Percentiles rank a stretch among this genome's conserved stretches.
Conservation (phyloP, 2,888 invertebrate species). For the Unio delphinus region DNA sequence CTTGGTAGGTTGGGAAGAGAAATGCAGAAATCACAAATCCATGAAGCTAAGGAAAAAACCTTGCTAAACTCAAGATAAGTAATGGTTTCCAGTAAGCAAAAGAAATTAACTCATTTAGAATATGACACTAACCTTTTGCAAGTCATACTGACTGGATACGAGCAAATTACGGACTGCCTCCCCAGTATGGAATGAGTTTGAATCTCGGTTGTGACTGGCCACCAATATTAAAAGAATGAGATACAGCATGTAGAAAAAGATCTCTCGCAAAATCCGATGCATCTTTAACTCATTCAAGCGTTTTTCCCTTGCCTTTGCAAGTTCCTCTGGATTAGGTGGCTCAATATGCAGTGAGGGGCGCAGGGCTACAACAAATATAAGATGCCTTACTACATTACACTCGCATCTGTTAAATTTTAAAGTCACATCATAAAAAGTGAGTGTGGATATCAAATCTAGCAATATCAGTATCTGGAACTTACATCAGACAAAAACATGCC, state of each 20-base stretch:
- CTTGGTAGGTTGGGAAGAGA: no score
- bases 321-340: slow-evolving; percentile 33
- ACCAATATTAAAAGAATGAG: slow-evolving; percentile 45
- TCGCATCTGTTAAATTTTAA: neutral
- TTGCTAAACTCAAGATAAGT: no score
- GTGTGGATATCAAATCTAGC: no score
- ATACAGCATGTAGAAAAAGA: slow-evolving; percentile 46
- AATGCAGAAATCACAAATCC: no score
- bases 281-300: slow-evolving; percentile 49
- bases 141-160: slow-evolving; percentile 14
- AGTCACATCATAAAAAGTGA: no score
- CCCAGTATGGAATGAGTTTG: slow-evolving; percentile 40
- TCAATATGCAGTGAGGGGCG: slow-evolving; percentile 27
- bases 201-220: slow-evolving; percentile 49
- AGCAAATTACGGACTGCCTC: slow-evolving; percentile 39
- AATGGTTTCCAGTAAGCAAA: no score
- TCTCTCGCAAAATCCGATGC: slow-evolving; percentile 41
- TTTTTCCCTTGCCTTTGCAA: slow-evolving; percentile 31
- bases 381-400: neutral
- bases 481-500: no score
- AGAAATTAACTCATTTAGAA: no score
- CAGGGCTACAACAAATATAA: slow-evolving; percentile 18
- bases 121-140: no score
- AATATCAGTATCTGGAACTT: no score
- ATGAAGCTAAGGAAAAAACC: no score